These are phyloP conservation scores for Leiothrix lutea DNA, from an alignment of 2,113 vertebrate species.

Conservation along the genomic window DNA sequence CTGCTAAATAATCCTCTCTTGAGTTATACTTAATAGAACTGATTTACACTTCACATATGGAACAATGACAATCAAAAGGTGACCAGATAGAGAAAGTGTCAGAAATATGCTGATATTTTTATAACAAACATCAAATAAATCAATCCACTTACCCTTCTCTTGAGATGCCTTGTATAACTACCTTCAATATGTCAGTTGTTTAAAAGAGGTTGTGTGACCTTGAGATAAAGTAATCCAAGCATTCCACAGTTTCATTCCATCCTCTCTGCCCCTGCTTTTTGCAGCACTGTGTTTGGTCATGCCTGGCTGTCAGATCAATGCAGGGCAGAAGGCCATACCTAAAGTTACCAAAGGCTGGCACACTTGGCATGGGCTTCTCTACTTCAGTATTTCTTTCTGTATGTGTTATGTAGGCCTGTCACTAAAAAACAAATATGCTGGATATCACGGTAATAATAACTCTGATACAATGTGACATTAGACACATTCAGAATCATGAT, in stretches of 20 bases:
- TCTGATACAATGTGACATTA: background rate
- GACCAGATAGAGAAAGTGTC: background rate
- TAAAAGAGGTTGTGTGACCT: background rate
- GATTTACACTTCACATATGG: background rate
- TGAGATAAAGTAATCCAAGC: background rate
- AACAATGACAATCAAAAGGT: background rate
- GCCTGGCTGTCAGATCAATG: background rate
- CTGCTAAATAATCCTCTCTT: background rate
- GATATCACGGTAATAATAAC: background rate
- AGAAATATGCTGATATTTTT: background rate
- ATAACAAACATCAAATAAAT: background rate
- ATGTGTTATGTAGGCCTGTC: accelerated
- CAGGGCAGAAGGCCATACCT: background rate
- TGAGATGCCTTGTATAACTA: background rate
- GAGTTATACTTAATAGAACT: background rate
- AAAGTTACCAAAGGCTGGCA: background rate
- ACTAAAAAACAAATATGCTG: background rate
- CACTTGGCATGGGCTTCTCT: background rate
- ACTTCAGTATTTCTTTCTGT: background rate
- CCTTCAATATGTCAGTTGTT: background rate
- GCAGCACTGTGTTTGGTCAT: background rate
- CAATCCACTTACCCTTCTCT: background rate
- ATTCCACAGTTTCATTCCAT: background rate
- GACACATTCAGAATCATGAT: background rate
- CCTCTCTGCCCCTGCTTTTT: background rate